phyloP scores from a whole-genome alignment of 2,888 invertebrate genomes.

The Acrobasis suavella region DNA sequence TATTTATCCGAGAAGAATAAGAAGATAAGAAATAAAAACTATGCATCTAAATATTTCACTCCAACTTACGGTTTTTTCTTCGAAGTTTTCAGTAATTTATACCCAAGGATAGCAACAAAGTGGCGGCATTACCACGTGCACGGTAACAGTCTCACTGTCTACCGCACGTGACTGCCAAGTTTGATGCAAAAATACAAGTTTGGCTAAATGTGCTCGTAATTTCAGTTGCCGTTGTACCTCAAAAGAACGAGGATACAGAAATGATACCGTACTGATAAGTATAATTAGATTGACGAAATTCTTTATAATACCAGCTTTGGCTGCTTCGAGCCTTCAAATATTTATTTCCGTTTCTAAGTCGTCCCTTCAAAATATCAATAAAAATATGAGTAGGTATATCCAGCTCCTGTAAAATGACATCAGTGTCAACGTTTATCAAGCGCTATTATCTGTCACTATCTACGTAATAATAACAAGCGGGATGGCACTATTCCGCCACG shows the following conservation, averaged over 20 bases:
- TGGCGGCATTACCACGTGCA: conserved; percentile 8
- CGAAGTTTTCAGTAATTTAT: conserved; percentile 8
- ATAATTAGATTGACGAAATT: too few species aligned
- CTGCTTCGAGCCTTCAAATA: too few species aligned
- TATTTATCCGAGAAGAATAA: background rate
- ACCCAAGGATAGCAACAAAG: conserved; percentile 5
- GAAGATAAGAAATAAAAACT: conserved; percentile 1
- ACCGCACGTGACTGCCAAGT: background rate
- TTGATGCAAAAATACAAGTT: conserved; percentile 1
- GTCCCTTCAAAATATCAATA: too few species aligned
- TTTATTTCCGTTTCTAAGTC: too few species aligned
- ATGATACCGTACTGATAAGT: background rate
- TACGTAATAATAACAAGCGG: too few species aligned
- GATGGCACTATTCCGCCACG: too few species aligned
- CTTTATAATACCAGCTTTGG: too few species aligned
- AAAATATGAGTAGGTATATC: too few species aligned
- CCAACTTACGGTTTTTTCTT: conserved; percentile 3
- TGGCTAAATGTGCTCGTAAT: conserved; percentile 2
- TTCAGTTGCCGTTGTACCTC: background rate
- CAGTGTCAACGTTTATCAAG: too few species aligned
- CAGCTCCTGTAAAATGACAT: too few species aligned
- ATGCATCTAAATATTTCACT: background rate
- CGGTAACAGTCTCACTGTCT: conserved; percentile 1
- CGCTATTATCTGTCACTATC: too few species aligned
- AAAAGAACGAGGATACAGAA: background rate